Evolutionary conservation across 2,113 vertebrate genomes (phyloP).

Genomic region (Plotosus lineatus): DNA sequence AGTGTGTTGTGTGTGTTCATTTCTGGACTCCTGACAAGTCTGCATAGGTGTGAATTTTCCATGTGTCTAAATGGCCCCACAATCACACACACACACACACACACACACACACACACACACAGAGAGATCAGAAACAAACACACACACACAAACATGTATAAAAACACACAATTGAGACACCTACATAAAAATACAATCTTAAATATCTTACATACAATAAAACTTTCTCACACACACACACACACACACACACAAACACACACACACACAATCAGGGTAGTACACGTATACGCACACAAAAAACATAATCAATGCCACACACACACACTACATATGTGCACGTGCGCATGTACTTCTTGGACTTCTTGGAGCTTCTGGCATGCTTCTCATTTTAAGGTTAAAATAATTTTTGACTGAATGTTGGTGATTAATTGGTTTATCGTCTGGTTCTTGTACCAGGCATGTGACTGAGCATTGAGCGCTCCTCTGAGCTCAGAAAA

Average conservation of each 20-base stretch:
- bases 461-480: neutral
- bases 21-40: constrained; percentile 11
- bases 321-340: neutral
- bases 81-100: constrained; percentile 1
- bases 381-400: neutral
- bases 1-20: neutral
- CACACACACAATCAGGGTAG: neutral
- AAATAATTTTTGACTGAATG: neutral
- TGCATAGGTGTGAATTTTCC: constrained; percentile 15
- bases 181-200: neutral
- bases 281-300: neutral
- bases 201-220: neutral
- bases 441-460: neutral
- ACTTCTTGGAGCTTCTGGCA: no score
- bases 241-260: neutral
- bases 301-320: neutral
- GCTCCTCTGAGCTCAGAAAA: neutral
- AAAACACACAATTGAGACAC: constrained; percentile 5
- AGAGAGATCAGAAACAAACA: neutral
- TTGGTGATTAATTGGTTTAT: neutral
- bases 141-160: neutral
- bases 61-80: constrained; percentile 9
- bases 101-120: neutral
- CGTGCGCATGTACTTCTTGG: no score
- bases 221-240: neutral